A percentile compares a stretch with the other conserved stretches of the same genome.
These are phyloP conservation scores for Danio jaintianensis DNA, from an alignment of 2,797 vertebrate genomes.

Conservation along the genomic window DNA sequence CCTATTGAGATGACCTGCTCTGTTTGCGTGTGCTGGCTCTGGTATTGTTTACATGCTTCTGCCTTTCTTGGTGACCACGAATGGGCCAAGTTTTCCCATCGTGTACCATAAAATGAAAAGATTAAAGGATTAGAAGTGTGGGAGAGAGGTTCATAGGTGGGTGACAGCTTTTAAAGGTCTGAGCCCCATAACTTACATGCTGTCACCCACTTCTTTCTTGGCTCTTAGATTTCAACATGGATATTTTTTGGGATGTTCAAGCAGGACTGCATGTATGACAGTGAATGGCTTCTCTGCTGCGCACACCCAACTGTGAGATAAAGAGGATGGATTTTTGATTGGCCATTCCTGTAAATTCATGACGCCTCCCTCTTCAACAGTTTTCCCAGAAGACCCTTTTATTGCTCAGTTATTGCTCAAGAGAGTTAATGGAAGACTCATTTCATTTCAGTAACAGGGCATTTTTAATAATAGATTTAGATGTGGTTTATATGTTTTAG, in stretches of 20 bases:
- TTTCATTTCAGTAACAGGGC: conserved; percentile 8
- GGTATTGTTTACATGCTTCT: conserved; percentile 67
- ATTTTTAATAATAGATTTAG: neutral
- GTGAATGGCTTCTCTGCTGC: neutral
- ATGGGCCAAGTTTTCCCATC: conserved; percentile 6
- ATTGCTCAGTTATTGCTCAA: conserved; percentile 1
- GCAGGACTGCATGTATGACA: neutral
- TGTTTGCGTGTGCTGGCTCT: conserved; percentile 54
- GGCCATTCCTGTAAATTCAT: conserved; percentile 14
- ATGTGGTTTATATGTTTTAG: neutral
- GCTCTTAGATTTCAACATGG: neutral
- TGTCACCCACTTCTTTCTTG: neutral
- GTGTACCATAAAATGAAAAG: conserved; percentile 24
- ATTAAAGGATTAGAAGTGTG: conserved; percentile 28
- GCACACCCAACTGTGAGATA: neutral
- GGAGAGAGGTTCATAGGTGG: conserved; percentile 10
- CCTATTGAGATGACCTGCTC: conserved; percentile 22
- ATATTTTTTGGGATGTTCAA: neutral
- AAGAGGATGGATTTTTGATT: conserved; percentile 21
- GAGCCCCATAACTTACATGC: conserved; percentile 8
- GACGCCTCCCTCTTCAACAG: neutral
- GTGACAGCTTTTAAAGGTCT: conserved; percentile 9
- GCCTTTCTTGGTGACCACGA: conserved; percentile 58
- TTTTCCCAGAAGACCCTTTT: conserved; percentile 14
- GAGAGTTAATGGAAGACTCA: neutral